Evolutionary conservation across 2,113 vertebrate species (phyloP).

Genomic region (Trichomycterus rosablanca): DNA sequence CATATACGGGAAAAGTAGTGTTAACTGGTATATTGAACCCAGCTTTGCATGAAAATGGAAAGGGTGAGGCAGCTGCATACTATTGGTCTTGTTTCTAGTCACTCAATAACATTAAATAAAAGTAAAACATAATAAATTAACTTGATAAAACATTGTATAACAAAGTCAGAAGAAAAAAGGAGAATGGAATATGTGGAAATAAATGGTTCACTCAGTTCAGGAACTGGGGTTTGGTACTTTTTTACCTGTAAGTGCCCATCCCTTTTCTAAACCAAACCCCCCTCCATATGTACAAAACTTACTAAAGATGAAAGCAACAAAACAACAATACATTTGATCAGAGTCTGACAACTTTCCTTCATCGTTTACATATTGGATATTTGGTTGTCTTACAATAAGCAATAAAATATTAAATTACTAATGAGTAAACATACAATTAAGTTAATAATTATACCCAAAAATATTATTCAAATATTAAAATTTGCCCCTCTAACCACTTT

Average conservation of each 20-base stretch:
- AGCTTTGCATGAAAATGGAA: constrained; percentile 6
- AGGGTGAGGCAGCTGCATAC: constrained; percentile 30
- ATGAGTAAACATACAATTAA: constrained; percentile 51
- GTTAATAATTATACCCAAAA: constrained; percentile 48
- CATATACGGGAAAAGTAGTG: too few relatives aligned
- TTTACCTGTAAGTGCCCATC: constrained; percentile 31
- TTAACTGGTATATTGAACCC: constrained; percentile 10
- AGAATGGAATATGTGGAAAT: constrained; percentile 56
- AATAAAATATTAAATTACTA: constrained; percentile 49
- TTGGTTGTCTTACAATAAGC: constrained; percentile 43
- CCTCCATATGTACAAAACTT: neutral
- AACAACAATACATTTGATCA: constrained; percentile 24
- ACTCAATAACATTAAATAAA: constrained; percentile 38
- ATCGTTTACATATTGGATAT: constrained; percentile 43
- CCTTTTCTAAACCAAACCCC: too few relatives aligned
- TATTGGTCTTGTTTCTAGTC: constrained; percentile 40
- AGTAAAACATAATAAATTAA: constrained; percentile 45
- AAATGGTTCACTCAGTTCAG: constrained; percentile 23
- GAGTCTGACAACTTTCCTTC: constrained; percentile 42
- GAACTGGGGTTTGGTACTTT: constrained; percentile 15
- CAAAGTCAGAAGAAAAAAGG: constrained; percentile 32
- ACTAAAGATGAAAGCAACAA: constrained; percentile 23
- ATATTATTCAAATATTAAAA: constrained; percentile 48
- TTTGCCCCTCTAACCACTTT: constrained; percentile 47
- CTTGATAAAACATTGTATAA: constrained; percentile 37